Conservation (phyloP, 1,140 invertebrate genomes). For the Drosophila kanapiae region DNA sequence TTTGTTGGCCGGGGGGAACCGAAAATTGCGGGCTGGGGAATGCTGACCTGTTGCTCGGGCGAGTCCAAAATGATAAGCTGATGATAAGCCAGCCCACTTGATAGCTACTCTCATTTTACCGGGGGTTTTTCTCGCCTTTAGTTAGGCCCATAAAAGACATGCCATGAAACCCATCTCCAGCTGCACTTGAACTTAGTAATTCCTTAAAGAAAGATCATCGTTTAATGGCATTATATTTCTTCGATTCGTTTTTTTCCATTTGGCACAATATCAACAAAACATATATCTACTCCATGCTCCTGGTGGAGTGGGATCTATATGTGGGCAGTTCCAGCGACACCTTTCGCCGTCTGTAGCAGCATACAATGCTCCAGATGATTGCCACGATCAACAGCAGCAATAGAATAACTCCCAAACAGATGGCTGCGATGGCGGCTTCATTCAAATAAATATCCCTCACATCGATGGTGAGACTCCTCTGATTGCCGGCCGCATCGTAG, state of each 20-base stretch:
- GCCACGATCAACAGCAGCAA: conserved; percentile 86
- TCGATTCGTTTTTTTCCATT: conserved; percentile 20
- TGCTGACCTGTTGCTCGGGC: conserved; percentile 45
- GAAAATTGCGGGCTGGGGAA: background rate
- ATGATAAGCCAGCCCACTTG: conserved; percentile 21
- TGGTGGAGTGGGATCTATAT: conserved; percentile 85
- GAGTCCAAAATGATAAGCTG: conserved; percentile 20
- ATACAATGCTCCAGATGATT: conserved; percentile 85
- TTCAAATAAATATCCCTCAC: conserved; percentile 85
- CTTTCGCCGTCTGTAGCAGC: conserved; percentile 86
- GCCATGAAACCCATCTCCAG: background rate
- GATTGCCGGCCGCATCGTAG: conserved; percentile 87
- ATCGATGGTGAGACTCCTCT: conserved; percentile 87
- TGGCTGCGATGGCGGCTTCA: conserved; percentile 87
- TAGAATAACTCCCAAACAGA: conserved; percentile 86
- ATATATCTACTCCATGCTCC: conserved; percentile 78
- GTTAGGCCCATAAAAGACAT: background rate
- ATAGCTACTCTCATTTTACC: background rate
- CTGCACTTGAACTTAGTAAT: background rate
- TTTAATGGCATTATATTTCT: conserved; percentile 42
- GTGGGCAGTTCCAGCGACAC: conserved; percentile 86
- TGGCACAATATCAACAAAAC: conserved; percentile 43
- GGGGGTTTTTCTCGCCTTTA: background rate
- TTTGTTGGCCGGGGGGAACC: conserved; percentile 4
- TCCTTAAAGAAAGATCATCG: background rate